Percentiles rank a stretch among this genome's conserved stretches.
Conservation (phyloP, 1,140 invertebrate genomes). For the Orius insidiosus region DNA sequence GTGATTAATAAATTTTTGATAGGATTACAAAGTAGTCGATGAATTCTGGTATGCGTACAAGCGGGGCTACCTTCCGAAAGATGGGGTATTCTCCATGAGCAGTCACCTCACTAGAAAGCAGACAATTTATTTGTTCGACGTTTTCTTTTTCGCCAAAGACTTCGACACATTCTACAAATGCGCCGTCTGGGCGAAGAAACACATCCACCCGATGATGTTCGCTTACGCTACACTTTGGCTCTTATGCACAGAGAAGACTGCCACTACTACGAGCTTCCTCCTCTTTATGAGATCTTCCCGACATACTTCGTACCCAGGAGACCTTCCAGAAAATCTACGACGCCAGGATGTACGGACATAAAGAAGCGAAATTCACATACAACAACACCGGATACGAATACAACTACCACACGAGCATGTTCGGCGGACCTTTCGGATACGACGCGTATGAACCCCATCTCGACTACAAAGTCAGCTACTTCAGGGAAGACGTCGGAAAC, state of each 20-base stretch:
- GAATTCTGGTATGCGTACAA: constrained; percentile 36
- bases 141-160: constrained; percentile 46
- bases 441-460: constrained; percentile 28
- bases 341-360: constrained; percentile 22
- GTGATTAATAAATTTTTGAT: no score
- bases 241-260: constrained; percentile 41
- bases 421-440: constrained; percentile 17
- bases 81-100: constrained; percentile 41
- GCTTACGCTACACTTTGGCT: constrained; percentile 40
- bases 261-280: constrained; percentile 37
- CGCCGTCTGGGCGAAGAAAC: constrained; percentile 39
- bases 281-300: constrained; percentile 49
- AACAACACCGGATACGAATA: constrained; percentile 18
- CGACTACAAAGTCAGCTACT: constrained; percentile 47
- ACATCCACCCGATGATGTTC: constrained; percentile 44
- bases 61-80: constrained; percentile 34
- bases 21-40: constrained; percentile 38
- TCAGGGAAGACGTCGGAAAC: constrained; percentile 53
- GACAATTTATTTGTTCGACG: constrained; percentile 41
- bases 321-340: constrained; percentile 39
- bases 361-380: constrained; percentile 17
- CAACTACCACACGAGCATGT: constrained; percentile 25
- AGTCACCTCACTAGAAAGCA: constrained; percentile 41
- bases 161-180: constrained; percentile 24
- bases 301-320: constrained; percentile 38